Evolutionary conservation across 2,797 vertebrate species (phyloP), one percentile per base, ranked within the genome.

Genomic region (Catamblyrhynchus diadema): DNA sequence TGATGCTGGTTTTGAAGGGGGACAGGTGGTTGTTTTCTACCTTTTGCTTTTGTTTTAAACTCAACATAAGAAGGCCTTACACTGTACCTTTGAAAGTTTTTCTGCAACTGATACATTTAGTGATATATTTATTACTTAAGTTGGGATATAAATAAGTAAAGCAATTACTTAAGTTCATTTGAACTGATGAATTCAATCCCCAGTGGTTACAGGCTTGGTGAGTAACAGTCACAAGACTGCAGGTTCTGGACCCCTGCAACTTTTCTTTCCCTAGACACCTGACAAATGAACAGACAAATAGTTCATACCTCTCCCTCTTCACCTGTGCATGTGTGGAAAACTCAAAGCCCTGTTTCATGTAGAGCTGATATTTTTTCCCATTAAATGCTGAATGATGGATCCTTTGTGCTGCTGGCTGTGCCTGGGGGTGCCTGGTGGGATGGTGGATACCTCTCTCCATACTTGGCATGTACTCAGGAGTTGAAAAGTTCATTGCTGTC

Each of bases 41-140:
- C 65, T 95, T 81, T 87, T 53, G 79, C 47, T 90, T 71, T 87
- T 78, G 25, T 70, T 89, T 89, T 66, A 42, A 85, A 85, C 41
- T 60, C 75, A 60, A 33, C 2, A 0, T 21, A 54, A 65, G 54
- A 62, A 72, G 11, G 16, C 6, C 23, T 83, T 61, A 23, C 5
- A 3, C 28, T 42, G 27, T 50, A 69, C 39, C 54, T 88, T 56
- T 14, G 21, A 30, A 82, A 72, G 35, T 59, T 25, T 65, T 78
- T 45, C 17, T 87, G 71, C 69, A 69, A 5, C 32, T 0, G 2
- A 48, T 60, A 44, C 11, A 3, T 69, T 4, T 47, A 24, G 27
- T 20, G 22, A 18, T 60, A 2, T 30, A 27, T 45, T 57, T 44
- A 17, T 60, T 53, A 17, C 54, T 16, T 42, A 47, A 77, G 14